A percentile compares a stretch with the other conserved stretches of the same genome.
Evolutionary conservation across 2,113 vertebrate species (phyloP).

Genomic region (Sinocyclocheilus rhinocerous): DNA sequence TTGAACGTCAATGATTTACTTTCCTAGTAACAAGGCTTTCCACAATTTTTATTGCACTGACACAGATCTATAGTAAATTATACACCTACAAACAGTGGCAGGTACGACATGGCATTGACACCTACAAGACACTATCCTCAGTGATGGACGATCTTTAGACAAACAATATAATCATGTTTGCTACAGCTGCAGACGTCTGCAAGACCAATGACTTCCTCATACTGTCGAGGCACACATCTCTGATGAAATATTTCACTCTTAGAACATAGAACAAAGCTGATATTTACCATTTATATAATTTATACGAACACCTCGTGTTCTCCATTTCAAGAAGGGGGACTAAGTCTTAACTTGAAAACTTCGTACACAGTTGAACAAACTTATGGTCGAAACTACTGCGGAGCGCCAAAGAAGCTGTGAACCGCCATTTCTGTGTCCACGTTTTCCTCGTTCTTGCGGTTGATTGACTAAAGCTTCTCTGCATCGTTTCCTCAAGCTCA

Average conservation of each 20-base stretch:
- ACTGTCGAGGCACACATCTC: constrained; percentile 13
- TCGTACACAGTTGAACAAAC: neutral
- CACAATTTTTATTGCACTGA: constrained; percentile 46
- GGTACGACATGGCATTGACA: constrained; percentile 32
- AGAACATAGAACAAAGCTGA: constrained; percentile 14
- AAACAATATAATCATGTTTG: constrained; percentile 2
- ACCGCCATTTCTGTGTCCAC: too few relatives aligned
- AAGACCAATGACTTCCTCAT: neutral
- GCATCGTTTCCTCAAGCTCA: neutral
- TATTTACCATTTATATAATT: constrained; percentile 20
- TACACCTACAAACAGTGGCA: constrained; percentile 34
- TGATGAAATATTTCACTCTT: neutral
- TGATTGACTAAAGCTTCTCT: neutral
- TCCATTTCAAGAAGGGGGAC: neutral
- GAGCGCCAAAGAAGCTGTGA: neutral
- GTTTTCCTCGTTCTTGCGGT: neutral
- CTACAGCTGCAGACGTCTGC: constrained; percentile 24
- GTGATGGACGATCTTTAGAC: neutral
- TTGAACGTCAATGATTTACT: neutral
- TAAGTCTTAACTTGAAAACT: neutral
- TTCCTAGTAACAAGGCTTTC: constrained; percentile 27
- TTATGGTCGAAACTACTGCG: neutral
- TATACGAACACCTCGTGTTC: neutral
- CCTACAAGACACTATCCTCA: constrained; percentile 31
- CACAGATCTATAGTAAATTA: constrained; percentile 41